Base-by-base conservation (phyloP, 2,888 invertebrate species). In the Caenorhabditis plicata region DNA sequence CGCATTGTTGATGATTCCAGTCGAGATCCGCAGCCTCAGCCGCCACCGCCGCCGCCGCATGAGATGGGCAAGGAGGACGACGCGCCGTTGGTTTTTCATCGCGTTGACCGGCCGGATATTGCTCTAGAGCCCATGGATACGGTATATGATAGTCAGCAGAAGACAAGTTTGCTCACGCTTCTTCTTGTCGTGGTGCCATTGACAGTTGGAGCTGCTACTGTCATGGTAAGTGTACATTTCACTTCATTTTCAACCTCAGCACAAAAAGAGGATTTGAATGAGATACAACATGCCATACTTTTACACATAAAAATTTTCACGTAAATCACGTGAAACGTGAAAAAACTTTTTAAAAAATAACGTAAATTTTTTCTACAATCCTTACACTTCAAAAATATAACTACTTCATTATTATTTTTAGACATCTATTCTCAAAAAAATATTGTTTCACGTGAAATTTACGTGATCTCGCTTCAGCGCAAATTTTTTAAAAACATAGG, bases 151-250 rank as follows among this genome's bases (percentile, higher is more conserved):
- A 45, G 46, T 23, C 38, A 64, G n/a, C 73, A 64, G 5, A 62
- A 70, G 49, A 70, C 70, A n/a, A 73, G 77, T 5, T 48, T 76
- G 42, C 68, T 79, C 40, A 78, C 76, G 13, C 35, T 79, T 8
- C 60, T 80, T 7, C 64, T 80, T 9, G 80, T 80, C 4, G 69
- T 79, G n/a, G 80, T 80, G 39, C 80, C 80, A 5, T 55, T 80
- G 15, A 75, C 77, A 13, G 77, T 80, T 25, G 80, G 78, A 26
- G 78, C 67, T 8, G 76, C 74, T 11, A 71, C 75, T 22, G 69
- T 80, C 11, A 52, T 76, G 56, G 72, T 72, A 15, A 43, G 70
- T 50, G n/a, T n/a, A n/a, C n/a, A n/a, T n/a, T n/a, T n/a, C n/a
- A n/a, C n/a, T n/a, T n/a, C n/a, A n/a, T n/a, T n/a, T n/a, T n/a